Evolutionary conservation across 2,797 vertebrate genomes (phyloP), one percentile per base, ranked within the genome.

Genomic region (Bufotes viridis): DNA sequence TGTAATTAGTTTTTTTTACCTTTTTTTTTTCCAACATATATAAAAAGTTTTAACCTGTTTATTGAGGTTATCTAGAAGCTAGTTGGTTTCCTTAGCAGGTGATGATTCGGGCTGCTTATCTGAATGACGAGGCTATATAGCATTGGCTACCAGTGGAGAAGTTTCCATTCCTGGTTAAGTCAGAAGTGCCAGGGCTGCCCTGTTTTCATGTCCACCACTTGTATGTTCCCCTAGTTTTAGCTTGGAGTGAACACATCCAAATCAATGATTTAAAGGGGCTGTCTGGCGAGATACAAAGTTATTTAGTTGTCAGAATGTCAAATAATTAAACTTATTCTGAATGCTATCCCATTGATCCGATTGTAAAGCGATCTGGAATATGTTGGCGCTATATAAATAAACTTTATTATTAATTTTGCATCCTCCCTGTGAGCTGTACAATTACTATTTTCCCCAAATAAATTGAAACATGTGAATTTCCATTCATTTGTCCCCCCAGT

Each of bases 61-160:
- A 93, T 92, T 96, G 95, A 96, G 95, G 95, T 97, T 97, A 96
- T 95, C 95, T 93, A 88, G 87, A 88, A 94, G 95, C 96, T 93
- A 93, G 93, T 90, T 90, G 88, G 55, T 93, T 95, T 96, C 93
- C 92, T 93, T 90, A 88, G 93, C 94, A 96, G 94, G 94, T 95
- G 95, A 94, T 94, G 93, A 94, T 94, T 84, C 90, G 90, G 85
- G 92, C 95, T 92, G 93, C 91, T 87, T 3, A 91, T 93, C 89
- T 97, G 95, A 96, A 95, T 24, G 63, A 92, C 85, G 1, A 90
- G 90, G 92, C 3, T 34, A 92, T 90, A 70, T 91, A 94, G 91
- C 93, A 92, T 61, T 79, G 87, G 67, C 94, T 93, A 91, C 93
- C 86, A 88, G 93, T 93, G 91, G 91, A 94, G 91, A 94, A 88